These are phyloP conservation scores for Parnassius smintheus DNA, from an alignment of 2,888 invertebrate genomes.

Conservation along the genomic window DNA sequence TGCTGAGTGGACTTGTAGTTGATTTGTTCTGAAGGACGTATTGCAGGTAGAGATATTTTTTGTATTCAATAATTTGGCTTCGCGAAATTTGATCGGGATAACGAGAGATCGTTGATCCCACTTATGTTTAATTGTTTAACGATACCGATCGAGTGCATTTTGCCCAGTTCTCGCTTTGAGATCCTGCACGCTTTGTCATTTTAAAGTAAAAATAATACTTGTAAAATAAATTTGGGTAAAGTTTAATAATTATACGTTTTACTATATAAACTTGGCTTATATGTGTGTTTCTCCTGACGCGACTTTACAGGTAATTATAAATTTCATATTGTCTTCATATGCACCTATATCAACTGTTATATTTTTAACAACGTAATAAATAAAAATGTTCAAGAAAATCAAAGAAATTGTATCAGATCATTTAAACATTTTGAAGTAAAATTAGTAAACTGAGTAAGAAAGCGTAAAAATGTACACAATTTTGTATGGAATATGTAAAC, in stretches of 20 bases:
- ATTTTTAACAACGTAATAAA: too few relatives aligned
- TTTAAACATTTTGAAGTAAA: too few relatives aligned
- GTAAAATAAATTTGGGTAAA: not conserved
- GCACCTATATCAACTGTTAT: too few relatives aligned
- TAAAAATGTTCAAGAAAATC: too few relatives aligned
- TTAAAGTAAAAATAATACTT: not conserved
- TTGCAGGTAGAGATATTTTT: constrained; percentile 38
- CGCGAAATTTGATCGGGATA: constrained; percentile 57
- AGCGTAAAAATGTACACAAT: constrained; percentile 63
- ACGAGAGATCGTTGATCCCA: constrained; percentile 71
- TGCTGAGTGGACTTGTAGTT: constrained; percentile 26
- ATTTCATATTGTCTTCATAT: too few relatives aligned
- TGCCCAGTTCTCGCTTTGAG: constrained; percentile 17
- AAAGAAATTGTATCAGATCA: too few relatives aligned
- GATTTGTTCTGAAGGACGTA: constrained; percentile 26
- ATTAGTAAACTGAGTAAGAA: not conserved
- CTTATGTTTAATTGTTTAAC: constrained; percentile 63
- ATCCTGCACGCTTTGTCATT: not conserved
- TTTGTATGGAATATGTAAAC: constrained; percentile 66
- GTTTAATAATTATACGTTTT: not conserved
- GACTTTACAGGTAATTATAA: too few relatives aligned
- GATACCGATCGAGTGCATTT: constrained; percentile 52
- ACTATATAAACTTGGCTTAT: too few relatives aligned
- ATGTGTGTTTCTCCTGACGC: too few relatives aligned
- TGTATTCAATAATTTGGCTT: constrained; percentile 33